Evolutionary conservation across 2,113 vertebrate species (phyloP).

Genomic region (Rattus norvegicus): GRCr8 NC_086022.1:104596001-104596500

Average conservation of each 20-base stretch:
- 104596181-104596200: not conserved
- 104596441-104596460: not conserved
- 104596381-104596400: slow-evolving; percentile 70
- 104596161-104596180: not conserved
- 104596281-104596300: slow-evolving; percentile 55
- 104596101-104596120: too few relatives aligned
- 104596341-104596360: slow-evolving; percentile 73
- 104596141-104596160: too few relatives aligned
- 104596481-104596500: not conserved
- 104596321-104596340: slow-evolving; percentile 65
- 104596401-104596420: slow-evolving; percentile 28
- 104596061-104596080: not conserved
- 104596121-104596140: too few relatives aligned
- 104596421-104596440: not conserved
- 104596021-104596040: not conserved
- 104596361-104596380: slow-evolving; percentile 72
- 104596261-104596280: slow-evolving; percentile 70
- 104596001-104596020: not conserved
- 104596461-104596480: not conserved
- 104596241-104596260: not conserved
- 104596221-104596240: not conserved
- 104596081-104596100: not conserved
- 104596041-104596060: too few relatives aligned
- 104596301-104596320: slow-evolving; percentile 59
- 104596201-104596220: not conserved